A percentile compares a stretch with the other conserved stretches of the same genome.
Conservation (phyloP, 2,888 invertebrate species). For the Agapetus fuscipes region DNA sequence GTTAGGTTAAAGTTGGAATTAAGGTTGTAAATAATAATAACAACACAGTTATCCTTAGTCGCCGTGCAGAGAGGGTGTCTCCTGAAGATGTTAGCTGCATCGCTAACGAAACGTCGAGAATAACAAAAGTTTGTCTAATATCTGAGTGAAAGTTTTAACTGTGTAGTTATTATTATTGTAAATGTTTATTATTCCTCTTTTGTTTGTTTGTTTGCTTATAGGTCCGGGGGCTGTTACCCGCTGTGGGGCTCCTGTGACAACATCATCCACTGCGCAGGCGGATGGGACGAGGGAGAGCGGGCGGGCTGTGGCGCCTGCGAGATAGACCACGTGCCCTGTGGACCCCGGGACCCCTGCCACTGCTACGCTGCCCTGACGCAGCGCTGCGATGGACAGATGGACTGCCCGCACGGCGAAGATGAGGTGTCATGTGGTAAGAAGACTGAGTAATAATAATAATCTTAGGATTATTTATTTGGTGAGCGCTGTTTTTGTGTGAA, state of each 20-base stretch:
- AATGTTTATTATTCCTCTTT: too few species aligned
- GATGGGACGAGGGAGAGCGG: conserved; percentile 16
- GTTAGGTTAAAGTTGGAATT: too few species aligned
- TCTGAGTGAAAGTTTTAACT: too few species aligned
- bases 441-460: too few species aligned
- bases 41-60: background rate
- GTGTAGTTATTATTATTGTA: too few species aligned
- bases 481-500: too few species aligned
- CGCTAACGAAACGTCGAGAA: too few species aligned
- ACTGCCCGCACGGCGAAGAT: conserved; percentile 18
- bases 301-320: conserved; percentile 14
- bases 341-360: conserved; percentile 13
- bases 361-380: conserved; percentile 13
- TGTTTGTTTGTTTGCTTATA: background rate
- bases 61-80: too few species aligned
- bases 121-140: too few species aligned
- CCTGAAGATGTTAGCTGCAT: too few species aligned
- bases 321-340: conserved; percentile 12
- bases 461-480: too few species aligned
- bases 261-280: conserved; percentile 11
- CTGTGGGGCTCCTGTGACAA: conserved; percentile 14
- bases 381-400: conserved; percentile 18
- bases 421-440: conserved; percentile 17
- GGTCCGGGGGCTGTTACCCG: conserved; percentile 17
- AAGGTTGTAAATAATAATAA: too few species aligned